Percentiles rank a stretch among this genome's conserved stretches.
Conservation (phyloP, 2,797 vertebrate species). For the Mormyrops attenuatus region DNA sequence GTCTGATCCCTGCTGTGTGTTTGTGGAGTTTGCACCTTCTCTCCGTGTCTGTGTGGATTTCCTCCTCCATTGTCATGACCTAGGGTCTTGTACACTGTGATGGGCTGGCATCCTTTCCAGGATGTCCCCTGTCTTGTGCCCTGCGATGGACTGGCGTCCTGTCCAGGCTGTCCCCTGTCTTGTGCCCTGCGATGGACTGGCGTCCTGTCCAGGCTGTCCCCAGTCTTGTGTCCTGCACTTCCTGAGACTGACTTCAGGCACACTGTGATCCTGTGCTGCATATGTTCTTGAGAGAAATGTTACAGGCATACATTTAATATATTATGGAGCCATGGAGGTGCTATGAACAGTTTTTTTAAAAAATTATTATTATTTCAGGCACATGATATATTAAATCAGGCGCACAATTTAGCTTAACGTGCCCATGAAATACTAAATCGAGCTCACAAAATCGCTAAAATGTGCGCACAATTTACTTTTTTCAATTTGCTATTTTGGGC, state of each 20-base stretch:
- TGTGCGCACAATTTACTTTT: neutral
- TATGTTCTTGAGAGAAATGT: neutral
- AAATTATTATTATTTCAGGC: neutral
- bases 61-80: neutral
- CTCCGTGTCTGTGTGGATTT: neutral
- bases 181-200: neutral
- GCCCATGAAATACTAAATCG: neutral
- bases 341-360: neutral
- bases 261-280: neutral
- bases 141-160: neutral
- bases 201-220: neutral
- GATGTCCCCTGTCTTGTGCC: neutral
- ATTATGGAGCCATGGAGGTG: neutral
- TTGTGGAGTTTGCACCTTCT: neutral
- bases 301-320: neutral
- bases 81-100: neutral
- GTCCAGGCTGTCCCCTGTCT: neutral
- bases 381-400: neutral
- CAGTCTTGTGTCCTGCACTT: neutral
- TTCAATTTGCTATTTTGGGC: neutral
- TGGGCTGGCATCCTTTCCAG: neutral
- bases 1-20: neutral
- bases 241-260: neutral
- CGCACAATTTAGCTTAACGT: neutral
- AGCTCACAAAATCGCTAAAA: neutral